A percentile compares a stretch with the other conserved stretches of the same genome.
Conservation (phyloP, 2,888 invertebrate genomes). For the Punctoribates punctum region DNA sequence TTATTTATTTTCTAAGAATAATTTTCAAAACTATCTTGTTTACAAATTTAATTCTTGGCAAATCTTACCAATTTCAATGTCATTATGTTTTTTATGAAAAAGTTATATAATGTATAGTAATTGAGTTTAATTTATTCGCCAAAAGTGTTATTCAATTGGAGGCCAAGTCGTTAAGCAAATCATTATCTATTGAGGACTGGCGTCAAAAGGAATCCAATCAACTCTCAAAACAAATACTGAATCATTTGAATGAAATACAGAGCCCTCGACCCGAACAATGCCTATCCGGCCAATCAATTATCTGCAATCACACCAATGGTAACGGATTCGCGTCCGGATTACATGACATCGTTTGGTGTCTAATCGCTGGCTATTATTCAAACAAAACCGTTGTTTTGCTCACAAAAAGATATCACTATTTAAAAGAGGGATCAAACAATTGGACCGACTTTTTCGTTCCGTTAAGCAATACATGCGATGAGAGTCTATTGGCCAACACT, state of each 20-base stretch:
- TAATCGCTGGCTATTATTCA: background rate
- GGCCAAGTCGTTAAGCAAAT: background rate
- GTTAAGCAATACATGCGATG: slow-evolving; percentile 72
- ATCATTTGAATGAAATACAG: background rate
- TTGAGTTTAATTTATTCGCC: background rate
- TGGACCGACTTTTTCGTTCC: slow-evolving; percentile 94
- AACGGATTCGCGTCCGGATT: slow-evolving; percentile 12
- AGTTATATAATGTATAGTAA: background rate
- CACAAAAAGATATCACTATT: background rate
- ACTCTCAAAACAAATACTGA: background rate
- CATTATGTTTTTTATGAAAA: background rate
- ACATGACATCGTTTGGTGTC: slow-evolving; percentile 1
- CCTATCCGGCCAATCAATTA: background rate
- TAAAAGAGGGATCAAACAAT: slow-evolving; percentile 56
- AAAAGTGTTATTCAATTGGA: background rate
- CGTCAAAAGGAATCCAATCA: background rate
- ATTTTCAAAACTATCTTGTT: no score
- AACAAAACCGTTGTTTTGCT: background rate
- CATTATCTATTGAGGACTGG: slow-evolving; percentile 3
- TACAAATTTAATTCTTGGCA: no score
- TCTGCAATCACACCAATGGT: slow-evolving; percentile 3
- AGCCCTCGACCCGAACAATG: background rate
- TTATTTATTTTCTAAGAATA: no score
- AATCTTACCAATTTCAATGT: background rate
- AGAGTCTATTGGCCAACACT: background rate